These are phyloP conservation scores for Macrophya annulata DNA, from an alignment of 2,888 invertebrate species.

Conservation along the genomic window DNA sequence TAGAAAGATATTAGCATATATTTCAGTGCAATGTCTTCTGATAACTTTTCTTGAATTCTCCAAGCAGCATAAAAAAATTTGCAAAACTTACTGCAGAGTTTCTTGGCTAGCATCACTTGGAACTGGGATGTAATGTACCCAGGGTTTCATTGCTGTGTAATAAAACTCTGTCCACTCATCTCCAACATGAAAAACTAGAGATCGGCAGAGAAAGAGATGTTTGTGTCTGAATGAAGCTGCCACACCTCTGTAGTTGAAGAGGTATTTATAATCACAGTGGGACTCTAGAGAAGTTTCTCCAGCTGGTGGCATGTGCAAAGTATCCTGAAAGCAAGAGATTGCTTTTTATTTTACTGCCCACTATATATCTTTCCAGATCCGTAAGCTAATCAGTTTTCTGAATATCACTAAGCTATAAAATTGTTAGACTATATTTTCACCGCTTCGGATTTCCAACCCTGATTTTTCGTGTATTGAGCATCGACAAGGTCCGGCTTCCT, in stretches of 20 bases:
- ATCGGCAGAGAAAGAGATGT: constrained; percentile 95
- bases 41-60: neutral
- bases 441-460: constrained; percentile 97
- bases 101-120: constrained; percentile 84
- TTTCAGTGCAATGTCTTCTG: neutral
- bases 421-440: constrained; percentile 71
- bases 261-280: constrained; percentile 95
- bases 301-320: constrained; percentile 91
- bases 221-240: constrained; percentile 99
- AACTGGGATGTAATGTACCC: constrained; percentile 97
- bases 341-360: constrained; percentile 8
- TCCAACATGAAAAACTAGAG: constrained; percentile 96
- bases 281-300: constrained; percentile 93
- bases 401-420: neutral
- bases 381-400: neutral
- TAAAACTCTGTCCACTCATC: constrained; percentile 98
- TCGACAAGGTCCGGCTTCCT: constrained; percentile 89
- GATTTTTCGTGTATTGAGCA: constrained; percentile 98
- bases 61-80: neutral
- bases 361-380: neutral
- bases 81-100: constrained; percentile 83
- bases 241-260: constrained; percentile 98
- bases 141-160: constrained; percentile 93
- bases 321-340: constrained; percentile 85
- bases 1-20: neutral